These are phyloP conservation scores for Acrocera orbiculus DNA, from an alignment of 2,888 invertebrate genomes.

Conservation along the genomic window DNA sequence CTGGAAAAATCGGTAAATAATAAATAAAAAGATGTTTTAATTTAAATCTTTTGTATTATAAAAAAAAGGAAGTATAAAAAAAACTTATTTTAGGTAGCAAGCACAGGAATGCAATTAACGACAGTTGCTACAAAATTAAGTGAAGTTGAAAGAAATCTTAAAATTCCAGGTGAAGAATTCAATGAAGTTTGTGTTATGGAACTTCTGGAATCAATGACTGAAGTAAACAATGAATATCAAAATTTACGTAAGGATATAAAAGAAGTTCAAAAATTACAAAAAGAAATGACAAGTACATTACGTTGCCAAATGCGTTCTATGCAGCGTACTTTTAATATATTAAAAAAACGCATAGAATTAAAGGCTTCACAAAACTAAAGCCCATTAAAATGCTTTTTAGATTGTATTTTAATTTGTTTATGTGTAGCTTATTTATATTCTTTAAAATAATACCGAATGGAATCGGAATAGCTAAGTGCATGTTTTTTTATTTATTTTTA, in stretches of 20 bases:
- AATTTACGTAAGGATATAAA: slow-evolving; percentile 58
- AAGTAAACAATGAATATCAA: slow-evolving; percentile 63
- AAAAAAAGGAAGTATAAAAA: too few species aligned
- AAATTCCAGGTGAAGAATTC: slow-evolving; percentile 21
- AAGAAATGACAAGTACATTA: slow-evolving; percentile 57
- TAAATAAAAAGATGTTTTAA: not conserved
- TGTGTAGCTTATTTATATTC: too few species aligned
- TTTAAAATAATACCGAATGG: too few species aligned
- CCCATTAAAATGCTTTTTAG: not conserved
- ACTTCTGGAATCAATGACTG: slow-evolving; percentile 56
- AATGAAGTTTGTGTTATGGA: slow-evolving; percentile 51
- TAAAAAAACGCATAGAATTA: slow-evolving; percentile 48
- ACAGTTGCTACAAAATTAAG: slow-evolving; percentile 58
- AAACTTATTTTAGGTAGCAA: slow-evolving; percentile 39
- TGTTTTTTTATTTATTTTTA: too few species aligned
- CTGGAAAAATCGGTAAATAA: slow-evolving; percentile 5
- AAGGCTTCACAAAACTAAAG: slow-evolving; percentile 26
- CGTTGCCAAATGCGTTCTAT: slow-evolving; percentile 46
- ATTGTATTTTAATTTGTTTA: too few species aligned
- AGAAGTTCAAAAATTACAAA: slow-evolving; percentile 63
- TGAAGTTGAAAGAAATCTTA: slow-evolving; percentile 41
- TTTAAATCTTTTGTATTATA: not conserved
- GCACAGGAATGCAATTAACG: slow-evolving; percentile 53
- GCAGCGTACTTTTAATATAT: slow-evolving; percentile 53
- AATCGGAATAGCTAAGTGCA: too few species aligned